A percentile compares a stretch with the other conserved stretches of the same genome.
Conservation (phyloP, 92 coral and sea anemone genomes). For the Epizoanthus stellaris region DNA sequence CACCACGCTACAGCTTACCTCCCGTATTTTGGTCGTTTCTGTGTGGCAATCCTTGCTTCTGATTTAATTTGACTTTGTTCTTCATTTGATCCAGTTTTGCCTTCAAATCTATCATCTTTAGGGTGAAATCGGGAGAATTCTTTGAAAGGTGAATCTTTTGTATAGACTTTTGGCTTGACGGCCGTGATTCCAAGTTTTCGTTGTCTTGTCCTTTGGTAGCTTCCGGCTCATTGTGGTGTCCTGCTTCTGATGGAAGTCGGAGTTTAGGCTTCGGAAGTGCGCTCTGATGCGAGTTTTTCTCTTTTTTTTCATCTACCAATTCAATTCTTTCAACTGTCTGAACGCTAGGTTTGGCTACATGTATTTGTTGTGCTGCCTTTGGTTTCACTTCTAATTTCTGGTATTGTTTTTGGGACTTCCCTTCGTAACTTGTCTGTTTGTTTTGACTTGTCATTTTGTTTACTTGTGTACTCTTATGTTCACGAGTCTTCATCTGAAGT, state of each 20-base stretch:
- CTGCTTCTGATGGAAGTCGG: conserved; percentile 9
- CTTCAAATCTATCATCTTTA: conserved; percentile 15
- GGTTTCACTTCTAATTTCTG: background rate
- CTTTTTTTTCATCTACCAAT: conserved; percentile 3
- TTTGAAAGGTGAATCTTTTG: background rate
- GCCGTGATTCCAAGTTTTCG: conserved; percentile 27
- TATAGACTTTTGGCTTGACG: background rate
- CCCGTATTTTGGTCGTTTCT: conserved; percentile 13
- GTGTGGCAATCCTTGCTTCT: background rate
- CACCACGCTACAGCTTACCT: background rate
- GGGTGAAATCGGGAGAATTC: background rate
- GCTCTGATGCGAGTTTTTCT: background rate
- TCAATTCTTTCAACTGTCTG: conserved; percentile 34
- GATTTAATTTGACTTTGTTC: background rate
- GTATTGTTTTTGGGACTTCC: background rate
- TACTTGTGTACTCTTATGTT: background rate
- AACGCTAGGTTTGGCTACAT: conserved; percentile 36
- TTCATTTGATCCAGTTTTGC: conserved; percentile 30
- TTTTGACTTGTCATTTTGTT: background rate
- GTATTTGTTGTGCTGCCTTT: background rate
- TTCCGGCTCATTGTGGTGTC: background rate
- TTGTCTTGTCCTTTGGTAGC: conserved; percentile 15
- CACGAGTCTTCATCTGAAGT: background rate
- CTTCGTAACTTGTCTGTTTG: background rate
- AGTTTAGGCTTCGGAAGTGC: background rate